Percentiles rank a stretch among this genome's conserved stretches.
Evolutionary conservation across 2,113 vertebrate species (phyloP).

Genomic region (Ptilorrhoa leucosticta): DNA sequence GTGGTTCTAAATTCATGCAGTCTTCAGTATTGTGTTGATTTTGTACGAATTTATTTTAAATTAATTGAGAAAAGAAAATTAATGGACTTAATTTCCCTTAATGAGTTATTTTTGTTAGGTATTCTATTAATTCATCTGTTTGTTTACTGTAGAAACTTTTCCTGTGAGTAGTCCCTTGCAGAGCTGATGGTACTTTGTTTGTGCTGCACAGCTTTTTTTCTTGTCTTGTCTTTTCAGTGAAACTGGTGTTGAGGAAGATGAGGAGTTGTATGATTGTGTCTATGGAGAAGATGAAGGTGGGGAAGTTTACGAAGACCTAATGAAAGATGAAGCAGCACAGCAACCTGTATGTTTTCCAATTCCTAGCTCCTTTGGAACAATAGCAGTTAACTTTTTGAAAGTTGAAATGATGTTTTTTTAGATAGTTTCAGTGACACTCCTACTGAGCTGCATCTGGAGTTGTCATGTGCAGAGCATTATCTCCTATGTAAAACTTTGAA

Average conservation of each 20-base stretch:
- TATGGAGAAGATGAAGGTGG: slow-evolving; percentile 95
- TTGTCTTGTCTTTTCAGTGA: slow-evolving; percentile 74
- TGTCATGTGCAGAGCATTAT: background rate
- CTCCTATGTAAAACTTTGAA: background rate
- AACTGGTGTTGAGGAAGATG: slow-evolving; percentile 84
- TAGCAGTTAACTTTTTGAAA: background rate
- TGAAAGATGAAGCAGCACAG: slow-evolving; percentile 89
- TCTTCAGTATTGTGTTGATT: background rate
- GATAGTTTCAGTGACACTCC: background rate
- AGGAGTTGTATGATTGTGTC: slow-evolving; percentile 94
- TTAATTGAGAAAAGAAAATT: background rate
- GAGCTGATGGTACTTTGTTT: background rate
- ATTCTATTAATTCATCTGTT: background rate
- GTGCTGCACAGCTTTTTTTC: background rate
- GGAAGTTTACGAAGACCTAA: slow-evolving; percentile 95
- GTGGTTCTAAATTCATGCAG: background rate
- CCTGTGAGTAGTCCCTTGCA: background rate
- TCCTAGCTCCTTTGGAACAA: background rate
- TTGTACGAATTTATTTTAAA: background rate
- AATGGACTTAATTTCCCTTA: background rate
- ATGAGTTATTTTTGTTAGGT: background rate
- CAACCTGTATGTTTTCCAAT: slow-evolving; percentile 73
- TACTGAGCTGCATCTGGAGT: accelerated
- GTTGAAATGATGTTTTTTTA: background rate
- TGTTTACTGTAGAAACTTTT: background rate